These are phyloP conservation scores for Piprites chloris DNA, from an alignment of 2,113 vertebrate genomes.

Conservation along the genomic window DNA sequence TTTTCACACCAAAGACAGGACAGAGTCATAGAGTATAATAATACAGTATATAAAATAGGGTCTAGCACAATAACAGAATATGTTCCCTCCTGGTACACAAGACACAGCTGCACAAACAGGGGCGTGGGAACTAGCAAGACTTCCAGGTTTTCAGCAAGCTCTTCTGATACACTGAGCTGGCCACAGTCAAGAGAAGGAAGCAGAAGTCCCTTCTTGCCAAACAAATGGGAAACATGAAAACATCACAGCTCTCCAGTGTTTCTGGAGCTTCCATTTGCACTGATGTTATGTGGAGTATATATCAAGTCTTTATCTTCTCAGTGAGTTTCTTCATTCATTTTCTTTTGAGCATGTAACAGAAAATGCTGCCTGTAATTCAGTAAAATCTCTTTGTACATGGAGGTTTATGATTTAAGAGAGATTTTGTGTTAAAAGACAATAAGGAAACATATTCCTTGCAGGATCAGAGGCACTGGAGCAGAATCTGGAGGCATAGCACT, in stretches of 20 bases:
- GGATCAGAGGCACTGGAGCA: background rate
- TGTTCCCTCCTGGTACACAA: background rate
- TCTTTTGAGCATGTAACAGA: background rate
- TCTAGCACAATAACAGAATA: background rate
- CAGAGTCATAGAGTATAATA: background rate
- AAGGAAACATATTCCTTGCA: accelerated
- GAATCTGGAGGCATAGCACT: background rate
- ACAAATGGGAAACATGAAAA: background rate
- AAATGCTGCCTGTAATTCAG: background rate
- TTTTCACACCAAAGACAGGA: background rate
- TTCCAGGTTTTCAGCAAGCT: background rate
- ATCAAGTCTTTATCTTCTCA: background rate
- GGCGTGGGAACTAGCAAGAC: background rate
- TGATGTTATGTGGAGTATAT: background rate
- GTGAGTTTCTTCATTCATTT: background rate
- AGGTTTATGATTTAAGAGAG: background rate
- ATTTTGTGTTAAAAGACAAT: background rate
- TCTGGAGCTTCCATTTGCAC: background rate
- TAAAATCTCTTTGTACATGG: background rate
- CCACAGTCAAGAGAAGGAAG: background rate
- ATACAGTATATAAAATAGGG: background rate
- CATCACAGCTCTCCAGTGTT: background rate
- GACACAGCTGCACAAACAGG: background rate
- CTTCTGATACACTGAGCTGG: background rate
- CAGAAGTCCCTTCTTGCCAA: background rate